Evolutionary conservation across 2,797 vertebrate genomes (phyloP), one percentile per base, ranked within the genome.

Genomic region (Rhinatrema bivittatum): DNA sequence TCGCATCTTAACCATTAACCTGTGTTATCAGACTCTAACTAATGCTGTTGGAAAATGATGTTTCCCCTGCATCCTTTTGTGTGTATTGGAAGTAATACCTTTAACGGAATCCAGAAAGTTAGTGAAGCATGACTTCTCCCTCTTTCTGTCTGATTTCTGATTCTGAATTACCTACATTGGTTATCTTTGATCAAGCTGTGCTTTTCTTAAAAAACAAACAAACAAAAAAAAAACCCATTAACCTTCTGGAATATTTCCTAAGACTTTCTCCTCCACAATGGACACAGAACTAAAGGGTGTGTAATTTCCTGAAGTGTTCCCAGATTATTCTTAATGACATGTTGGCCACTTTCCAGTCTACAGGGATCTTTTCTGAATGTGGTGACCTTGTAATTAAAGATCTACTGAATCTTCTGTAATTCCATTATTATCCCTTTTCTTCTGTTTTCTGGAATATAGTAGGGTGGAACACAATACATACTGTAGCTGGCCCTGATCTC

Each of bases 251-350:
- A 71, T 60, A 67, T 62, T 78, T 78, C 70, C 65, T 74, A 81
- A 71, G 60, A 67, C 62, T 78, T 78, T 70, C 65, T 74, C 67
- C 51, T 60, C 23, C 36, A 69, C 65, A 65, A 80, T 78, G 58
- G 60, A 75, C 78, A 77, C 63, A 73, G 63, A 73, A 72, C 72
- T 73, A 77, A 82, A 75, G 74, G 68, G 69, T 69, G 65, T 75
- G 38, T 78, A 76, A 80, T 79, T 84, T 79, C 56, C 70, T 81
- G 73, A 81, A 82, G 73, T 76, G 69, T 78, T 69, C 63, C 55
- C 47, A 60, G 63, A 67, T 66, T 53, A 36, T 79, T 75, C 68
- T 79, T 81, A 81, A 74, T 72, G 70, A 78, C 71, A 62, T 65
- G 54, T 59, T 76, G 65, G 68, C 65, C 61, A 65, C 73, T 78